phyloP scores from a whole-genome alignment of 2,888 invertebrate genomes.

The Limenitis camilla region DNA sequence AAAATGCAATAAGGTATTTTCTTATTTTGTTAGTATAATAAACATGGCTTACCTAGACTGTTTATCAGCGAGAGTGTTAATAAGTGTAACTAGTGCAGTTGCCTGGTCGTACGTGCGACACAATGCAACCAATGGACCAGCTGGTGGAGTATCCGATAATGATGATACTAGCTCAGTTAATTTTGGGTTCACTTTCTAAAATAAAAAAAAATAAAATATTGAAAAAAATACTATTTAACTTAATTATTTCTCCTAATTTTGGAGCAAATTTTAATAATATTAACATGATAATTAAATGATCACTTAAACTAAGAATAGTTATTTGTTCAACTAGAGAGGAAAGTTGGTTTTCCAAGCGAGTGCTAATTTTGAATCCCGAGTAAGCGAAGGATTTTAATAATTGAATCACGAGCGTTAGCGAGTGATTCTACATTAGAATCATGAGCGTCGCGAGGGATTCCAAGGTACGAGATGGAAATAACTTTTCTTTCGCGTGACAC shows the following conservation, averaged over 20 bases:
- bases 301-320: too few relatives aligned
- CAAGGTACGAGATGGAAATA: too few relatives aligned
- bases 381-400: too few relatives aligned
- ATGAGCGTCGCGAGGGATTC: too few relatives aligned
- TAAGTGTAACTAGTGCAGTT: conserved; percentile 91
- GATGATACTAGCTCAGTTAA: conserved; percentile 86
- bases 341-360: too few relatives aligned
- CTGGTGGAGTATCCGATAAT: conserved; percentile 92
- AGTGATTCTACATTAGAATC: too few relatives aligned
- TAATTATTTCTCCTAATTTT: neutral
- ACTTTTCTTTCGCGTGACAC: too few relatives aligned
- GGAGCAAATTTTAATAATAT: neutral
- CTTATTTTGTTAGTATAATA: neutral
- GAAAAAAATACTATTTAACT: too few relatives aligned
- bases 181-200: conserved; percentile 66
- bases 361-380: too few relatives aligned
- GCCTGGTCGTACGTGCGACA: conserved; percentile 97
- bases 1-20: neutral
- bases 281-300: neutral
- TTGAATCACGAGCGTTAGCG: too few relatives aligned
- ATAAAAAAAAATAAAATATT: conserved; percentile 22
- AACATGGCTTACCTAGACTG: conserved; percentile 65
- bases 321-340: too few relatives aligned
- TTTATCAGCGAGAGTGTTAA: conserved; percentile 96
- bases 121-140: conserved; percentile 88